Base-by-base conservation (phyloP, 1,140 invertebrate species). In the Drosophila ficusphila region DNA sequence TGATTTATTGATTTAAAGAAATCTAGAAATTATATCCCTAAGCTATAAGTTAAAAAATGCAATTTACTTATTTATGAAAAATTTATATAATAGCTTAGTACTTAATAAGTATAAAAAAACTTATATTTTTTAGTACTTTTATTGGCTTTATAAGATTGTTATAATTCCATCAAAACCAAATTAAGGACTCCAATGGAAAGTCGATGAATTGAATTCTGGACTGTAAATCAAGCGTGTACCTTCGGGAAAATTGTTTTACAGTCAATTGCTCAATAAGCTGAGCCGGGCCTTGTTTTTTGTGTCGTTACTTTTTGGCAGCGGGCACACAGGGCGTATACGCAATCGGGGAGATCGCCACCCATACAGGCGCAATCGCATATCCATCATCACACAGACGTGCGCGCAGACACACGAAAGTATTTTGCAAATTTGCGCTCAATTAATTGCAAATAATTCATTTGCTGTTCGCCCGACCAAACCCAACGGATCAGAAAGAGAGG, bases 371-470 rank as follows among this genome's bases (percentile, higher is more conserved):
- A 48, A 76, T n/a, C n/a, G 36, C 76, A 77, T 79, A 86, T 86
- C 81, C 82, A 86, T 88, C 81, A 86, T 21, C 61, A n/a, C 18
- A 36, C 33, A 64, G 31, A 47, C 49, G 36, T 36, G 29, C 27
- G 21, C 42, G 47, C 57, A 36, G 38, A 31, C 49, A 18, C 16
- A 39, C 38, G 49, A 89, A 88, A 88, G 74, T 88, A 88, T 88
- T 88, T 88, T 88, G 82, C 83, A 88, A 88, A 88, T 89, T 88
- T 89, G 83, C 83, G 83, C 83, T 88, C 83, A 88, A 88, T 88
- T 88, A 88, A 88, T 89, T 88, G 83, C 83, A 89, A 83, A 88
- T 89, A 88, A 88, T 83, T 88, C 83, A 88, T 88, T 83, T 79
- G 83, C 72, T 89, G 77, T 81, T 74, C 62, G 79, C 57, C 65